A percentile compares a stretch with the other conserved stretches of the same genome.
These are phyloP conservation scores for Oceanites oceanicus DNA, from an alignment of 2,113 vertebrate species.

Conservation along the genomic window DNA sequence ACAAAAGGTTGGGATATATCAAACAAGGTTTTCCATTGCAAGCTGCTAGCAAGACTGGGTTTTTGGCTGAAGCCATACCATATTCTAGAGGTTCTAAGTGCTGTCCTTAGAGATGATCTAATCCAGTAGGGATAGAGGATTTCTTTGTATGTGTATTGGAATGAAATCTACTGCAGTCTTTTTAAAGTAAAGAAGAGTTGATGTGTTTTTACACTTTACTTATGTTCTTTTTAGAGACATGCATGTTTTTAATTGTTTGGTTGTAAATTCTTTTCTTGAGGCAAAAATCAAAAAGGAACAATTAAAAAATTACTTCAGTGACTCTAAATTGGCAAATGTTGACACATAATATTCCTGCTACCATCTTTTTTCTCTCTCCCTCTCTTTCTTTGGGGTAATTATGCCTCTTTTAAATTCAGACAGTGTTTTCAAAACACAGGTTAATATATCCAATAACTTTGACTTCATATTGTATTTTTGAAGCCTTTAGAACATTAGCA, in stretches of 20 bases:
- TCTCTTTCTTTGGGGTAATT: constrained; percentile 15
- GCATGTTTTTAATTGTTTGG: not conserved
- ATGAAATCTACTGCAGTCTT: not conserved
- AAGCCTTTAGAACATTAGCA: constrained; percentile 16
- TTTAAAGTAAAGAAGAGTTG: not conserved
- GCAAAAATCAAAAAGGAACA: not conserved
- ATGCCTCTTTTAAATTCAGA: constrained; percentile 40
- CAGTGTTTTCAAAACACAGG: not conserved
- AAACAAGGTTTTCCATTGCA: not conserved
- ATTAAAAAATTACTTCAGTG: constrained; percentile 36
- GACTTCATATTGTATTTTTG: not conserved
- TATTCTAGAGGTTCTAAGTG: not conserved
- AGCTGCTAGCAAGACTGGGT: not conserved
- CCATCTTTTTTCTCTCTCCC: not conserved
- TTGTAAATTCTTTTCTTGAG: not conserved
- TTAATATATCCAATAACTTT: constrained; percentile 33
- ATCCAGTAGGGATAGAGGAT: not conserved
- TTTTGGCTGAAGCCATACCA: not conserved
- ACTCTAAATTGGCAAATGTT: not conserved
- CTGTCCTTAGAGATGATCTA: not conserved
- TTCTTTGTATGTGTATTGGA: not conserved
- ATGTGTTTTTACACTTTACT: not conserved
- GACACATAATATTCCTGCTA: not conserved
- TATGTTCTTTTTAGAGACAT: not conserved
- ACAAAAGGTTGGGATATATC: not conserved